These are phyloP conservation scores for Hippolais icterina DNA, from an alignment of 2,113 vertebrate genomes.

Conservation along the genomic window DNA sequence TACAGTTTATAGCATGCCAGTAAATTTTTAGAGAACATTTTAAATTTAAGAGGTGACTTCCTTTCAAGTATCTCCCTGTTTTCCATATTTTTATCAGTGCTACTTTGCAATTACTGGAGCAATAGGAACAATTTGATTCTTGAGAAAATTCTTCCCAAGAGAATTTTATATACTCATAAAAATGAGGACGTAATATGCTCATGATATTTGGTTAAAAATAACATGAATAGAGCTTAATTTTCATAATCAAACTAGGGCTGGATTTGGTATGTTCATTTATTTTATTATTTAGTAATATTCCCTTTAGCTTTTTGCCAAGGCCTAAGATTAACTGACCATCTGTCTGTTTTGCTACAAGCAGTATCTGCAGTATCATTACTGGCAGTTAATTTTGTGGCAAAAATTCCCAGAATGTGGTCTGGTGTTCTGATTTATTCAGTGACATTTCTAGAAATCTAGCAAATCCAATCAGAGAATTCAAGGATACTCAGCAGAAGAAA, in stretches of 20 bases:
- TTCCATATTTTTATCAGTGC: neutral
- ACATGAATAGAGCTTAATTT: neutral
- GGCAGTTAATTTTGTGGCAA: slow-evolving; percentile 28
- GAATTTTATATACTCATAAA: neutral
- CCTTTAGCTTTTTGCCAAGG: neutral
- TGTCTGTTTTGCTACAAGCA: slow-evolving; percentile 17
- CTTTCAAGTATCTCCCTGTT: neutral
- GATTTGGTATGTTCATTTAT: neutral
- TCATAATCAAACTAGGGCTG: neutral
- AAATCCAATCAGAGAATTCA: neutral
- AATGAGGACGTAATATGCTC: neutral
- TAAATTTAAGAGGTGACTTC: neutral
- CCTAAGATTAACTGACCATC: slow-evolving; percentile 34
- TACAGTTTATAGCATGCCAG: neutral
- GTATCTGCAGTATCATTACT: neutral
- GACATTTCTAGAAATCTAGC: neutral
- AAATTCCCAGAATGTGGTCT: neutral
- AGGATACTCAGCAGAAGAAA: neutral
- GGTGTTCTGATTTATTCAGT: slow-evolving; percentile 2
- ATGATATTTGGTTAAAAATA: neutral
- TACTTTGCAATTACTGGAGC: neutral
- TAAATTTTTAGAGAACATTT: neutral
- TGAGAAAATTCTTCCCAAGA: neutral
- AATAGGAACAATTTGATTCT: neutral
- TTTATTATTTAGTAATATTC: slow-evolving; percentile 27